Conservation (phyloP, 1,140 invertebrate genomes). For the Drosophila dunni region DNA sequence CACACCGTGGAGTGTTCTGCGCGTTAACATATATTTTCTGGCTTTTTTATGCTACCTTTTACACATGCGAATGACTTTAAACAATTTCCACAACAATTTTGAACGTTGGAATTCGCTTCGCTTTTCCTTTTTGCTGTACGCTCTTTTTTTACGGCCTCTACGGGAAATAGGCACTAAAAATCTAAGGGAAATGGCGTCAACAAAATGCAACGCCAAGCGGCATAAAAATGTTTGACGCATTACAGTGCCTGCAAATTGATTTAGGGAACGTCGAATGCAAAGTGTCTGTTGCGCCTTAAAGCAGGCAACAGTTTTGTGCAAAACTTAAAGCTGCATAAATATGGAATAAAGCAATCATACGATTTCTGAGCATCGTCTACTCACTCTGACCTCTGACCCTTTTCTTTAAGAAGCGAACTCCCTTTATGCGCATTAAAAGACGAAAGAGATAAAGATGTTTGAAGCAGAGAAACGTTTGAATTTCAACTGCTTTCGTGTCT, state of each 20-base stretch:
- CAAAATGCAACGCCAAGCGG: slow-evolving; percentile 48
- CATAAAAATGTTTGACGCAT: slow-evolving; percentile 53
- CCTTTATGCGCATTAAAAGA: slow-evolving; percentile 60
- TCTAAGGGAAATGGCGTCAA: slow-evolving; percentile 45
- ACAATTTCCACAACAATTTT: slow-evolving; percentile 59
- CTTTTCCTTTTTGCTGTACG: slow-evolving; percentile 10
- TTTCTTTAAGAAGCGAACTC: slow-evolving; percentile 11
- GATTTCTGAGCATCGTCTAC: not conserved
- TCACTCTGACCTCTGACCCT: slow-evolving; percentile 33
- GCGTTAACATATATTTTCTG: slow-evolving; percentile 38
- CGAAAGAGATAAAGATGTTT: slow-evolving; percentile 8
- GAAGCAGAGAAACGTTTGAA: slow-evolving; percentile 43
- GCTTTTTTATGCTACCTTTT: slow-evolving; percentile 44
- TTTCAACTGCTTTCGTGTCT: slow-evolving; percentile 52
- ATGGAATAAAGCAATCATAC: slow-evolving; percentile 15
- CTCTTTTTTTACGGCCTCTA: slow-evolving; percentile 27
- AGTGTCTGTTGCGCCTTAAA: slow-evolving; percentile 36
- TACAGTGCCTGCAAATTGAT: slow-evolving; percentile 51
- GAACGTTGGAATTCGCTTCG: not conserved
- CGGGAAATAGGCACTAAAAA: slow-evolving; percentile 59
- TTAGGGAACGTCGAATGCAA: slow-evolving; percentile 23
- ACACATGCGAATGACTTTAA: slow-evolving; percentile 65
- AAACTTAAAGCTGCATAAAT: not conserved
- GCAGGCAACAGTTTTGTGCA: slow-evolving; percentile 2
- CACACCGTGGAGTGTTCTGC: slow-evolving; percentile 31